Evolutionary conservation across 2,888 invertebrate species (phyloP).

Genomic region (Halictus ligatus): DNA sequence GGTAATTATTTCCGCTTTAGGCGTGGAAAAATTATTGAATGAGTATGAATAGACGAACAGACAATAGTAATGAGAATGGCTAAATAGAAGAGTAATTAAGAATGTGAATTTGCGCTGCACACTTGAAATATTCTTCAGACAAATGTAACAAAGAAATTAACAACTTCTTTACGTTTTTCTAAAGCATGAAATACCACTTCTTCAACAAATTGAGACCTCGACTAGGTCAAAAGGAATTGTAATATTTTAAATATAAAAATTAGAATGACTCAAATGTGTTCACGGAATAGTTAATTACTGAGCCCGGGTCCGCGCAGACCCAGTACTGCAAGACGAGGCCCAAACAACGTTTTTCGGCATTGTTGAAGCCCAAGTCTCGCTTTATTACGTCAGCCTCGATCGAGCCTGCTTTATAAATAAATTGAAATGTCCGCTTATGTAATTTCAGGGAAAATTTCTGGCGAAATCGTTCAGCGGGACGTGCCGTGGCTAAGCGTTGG

Average conservation of each 20-base stretch:
- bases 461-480: not conserved
- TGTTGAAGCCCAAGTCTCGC: slow-evolving; percentile 11
- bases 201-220: not conserved
- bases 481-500: not conserved
- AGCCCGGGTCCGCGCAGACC: not conserved
- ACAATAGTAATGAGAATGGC: not conserved
- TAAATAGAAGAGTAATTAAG: not conserved
- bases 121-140: not conserved
- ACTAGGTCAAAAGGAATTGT: not conserved
- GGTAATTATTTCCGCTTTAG: not conserved
- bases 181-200: too few relatives aligned
- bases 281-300: not conserved
- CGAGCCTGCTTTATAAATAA: slow-evolving; percentile 26
- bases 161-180: not conserved
- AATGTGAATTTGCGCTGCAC: not conserved
- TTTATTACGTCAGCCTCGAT: slow-evolving; percentile 10
- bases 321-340: not conserved
- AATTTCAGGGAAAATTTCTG: slow-evolving; percentile 19
- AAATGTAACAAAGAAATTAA: not conserved
- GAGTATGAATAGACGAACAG: not conserved
- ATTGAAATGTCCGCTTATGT: slow-evolving; percentile 18
- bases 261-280: not conserved
- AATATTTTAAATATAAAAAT: not conserved
- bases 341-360: not conserved
- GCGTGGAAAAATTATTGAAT: not conserved